Evolutionary conservation across 2,888 invertebrate species (phyloP), one percentile per base, ranked within the genome.

Genomic region (Thera obeliscata): DNA sequence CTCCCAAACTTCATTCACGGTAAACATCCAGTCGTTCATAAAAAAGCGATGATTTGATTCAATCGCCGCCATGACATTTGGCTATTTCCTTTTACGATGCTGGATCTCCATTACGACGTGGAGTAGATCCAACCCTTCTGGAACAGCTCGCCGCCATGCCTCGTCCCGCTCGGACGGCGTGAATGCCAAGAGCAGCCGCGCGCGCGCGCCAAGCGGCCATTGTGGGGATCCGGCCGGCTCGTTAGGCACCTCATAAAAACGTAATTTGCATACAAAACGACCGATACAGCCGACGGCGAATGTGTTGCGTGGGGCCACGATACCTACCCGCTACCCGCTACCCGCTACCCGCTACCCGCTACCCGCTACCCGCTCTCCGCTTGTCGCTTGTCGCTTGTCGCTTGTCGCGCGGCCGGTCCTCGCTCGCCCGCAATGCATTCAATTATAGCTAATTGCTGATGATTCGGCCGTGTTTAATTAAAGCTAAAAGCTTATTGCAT

Each of bases 391-490:
- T n/a, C 46, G 59, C 56, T 43, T 55, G 49, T 62, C 3, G 56
- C 52, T 33, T 56, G 8, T 50, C 41, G 55, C 41, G 8, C n/a
- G 52, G 22, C 50, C 54, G 35, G 50, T 8, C 50, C 50, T 41
- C 54, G 12, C 48, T 12, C 46, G 41, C 57, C 65, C 49, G 59
- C 67, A n/a, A 56, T 56, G 61, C 73, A 64, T 76, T 72, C 72
- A 75, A 76, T 79, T 75, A 76, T 63, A 61, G 66, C 67, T 77
- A 76, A 80, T 79, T 77, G 74, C 68, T 72, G 73, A 74, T 76
- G 73, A 78, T 78, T 77, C 71, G 69, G 64, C 71, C 73, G 72
- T 66, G 74, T 77, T 75, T 71, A 76, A 80, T 78, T 71, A 77
- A 75, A 71, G 66, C 46, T 69, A 75, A 76, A 71, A 67, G 70